Percentiles rank a stretch among this genome's conserved stretches.
phyloP scores from a whole-genome alignment of 2,888 invertebrate genomes.

The Taphrorychus bicolor region DNA sequence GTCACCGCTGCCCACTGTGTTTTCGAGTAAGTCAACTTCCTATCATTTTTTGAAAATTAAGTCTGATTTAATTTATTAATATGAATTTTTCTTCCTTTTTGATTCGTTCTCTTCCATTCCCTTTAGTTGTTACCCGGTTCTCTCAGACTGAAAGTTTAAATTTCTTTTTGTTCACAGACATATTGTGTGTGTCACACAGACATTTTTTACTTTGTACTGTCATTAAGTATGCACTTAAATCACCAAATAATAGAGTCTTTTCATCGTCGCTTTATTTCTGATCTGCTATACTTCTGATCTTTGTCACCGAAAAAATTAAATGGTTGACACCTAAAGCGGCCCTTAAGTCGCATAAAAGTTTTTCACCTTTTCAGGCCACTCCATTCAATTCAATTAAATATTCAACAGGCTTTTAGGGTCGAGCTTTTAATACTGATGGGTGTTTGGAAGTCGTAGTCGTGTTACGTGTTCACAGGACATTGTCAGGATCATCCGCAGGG shows the following conservation, averaged over 20 bases:
- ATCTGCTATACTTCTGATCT: not conserved
- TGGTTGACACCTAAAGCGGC: not conserved
- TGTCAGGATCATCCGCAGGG: not conserved
- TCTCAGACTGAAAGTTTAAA: no score
- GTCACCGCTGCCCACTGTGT: conserved; percentile 62
- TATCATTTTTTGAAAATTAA: no score
- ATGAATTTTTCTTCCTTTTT: no score
- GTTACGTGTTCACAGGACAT: not conserved
- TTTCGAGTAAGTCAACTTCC: conserved; percentile 44
- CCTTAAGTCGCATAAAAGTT: not conserved
- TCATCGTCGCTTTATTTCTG: not conserved
- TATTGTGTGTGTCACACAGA: no score
- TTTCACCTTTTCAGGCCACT: not conserved
- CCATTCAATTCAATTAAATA: not conserved
- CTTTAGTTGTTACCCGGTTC: no score
- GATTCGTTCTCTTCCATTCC: no score
- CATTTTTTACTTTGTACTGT: not conserved
- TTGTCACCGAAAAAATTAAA: not conserved
- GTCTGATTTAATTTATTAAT: no score
- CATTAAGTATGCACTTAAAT: not conserved
- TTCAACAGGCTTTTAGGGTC: not conserved
- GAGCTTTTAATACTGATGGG: not conserved
- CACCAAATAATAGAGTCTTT: not conserved
- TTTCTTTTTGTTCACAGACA: no score
- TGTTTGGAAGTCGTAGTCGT: not conserved